Evolutionary conservation across 2,797 vertebrate species (phyloP).

Genomic region (Hipposideros larvatus): DNA sequence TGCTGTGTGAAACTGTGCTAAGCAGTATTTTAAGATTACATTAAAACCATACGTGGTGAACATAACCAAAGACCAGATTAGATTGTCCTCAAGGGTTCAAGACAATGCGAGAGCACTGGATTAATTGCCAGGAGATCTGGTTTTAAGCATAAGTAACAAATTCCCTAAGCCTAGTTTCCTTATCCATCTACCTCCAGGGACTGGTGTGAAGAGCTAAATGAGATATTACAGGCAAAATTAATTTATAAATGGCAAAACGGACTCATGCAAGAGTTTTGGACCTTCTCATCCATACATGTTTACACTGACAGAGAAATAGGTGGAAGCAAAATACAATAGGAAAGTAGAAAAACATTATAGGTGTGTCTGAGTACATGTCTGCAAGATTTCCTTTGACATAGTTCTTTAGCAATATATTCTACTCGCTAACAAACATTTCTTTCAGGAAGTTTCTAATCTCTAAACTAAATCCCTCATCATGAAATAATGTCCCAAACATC

Average conservation of each 20-base stretch:
- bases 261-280: neutral
- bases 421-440: neutral
- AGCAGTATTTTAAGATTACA: neutral
- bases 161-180: neutral
- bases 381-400: neutral
- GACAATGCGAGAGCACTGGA: neutral
- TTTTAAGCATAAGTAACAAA: neutral
- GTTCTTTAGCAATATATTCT: neutral
- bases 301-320: neutral
- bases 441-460: constrained; percentile 11
- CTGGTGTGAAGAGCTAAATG: neutral
- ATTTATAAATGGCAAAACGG: neutral
- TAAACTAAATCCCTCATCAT: neutral
- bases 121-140: neutral
- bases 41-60: neutral
- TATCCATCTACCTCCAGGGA: neutral
- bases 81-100: neutral
- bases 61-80: neutral
- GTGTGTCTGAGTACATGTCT: neutral
- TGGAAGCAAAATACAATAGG: neutral
- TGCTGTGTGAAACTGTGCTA: neutral
- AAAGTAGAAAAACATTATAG: neutral
- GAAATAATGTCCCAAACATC: neutral
- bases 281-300: neutral
- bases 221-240: neutral